Evolutionary conservation across 2,113 vertebrate genomes (phyloP), one percentile per base, ranked within the genome.

Genomic region (Thamnophis sirtalis): DNA sequence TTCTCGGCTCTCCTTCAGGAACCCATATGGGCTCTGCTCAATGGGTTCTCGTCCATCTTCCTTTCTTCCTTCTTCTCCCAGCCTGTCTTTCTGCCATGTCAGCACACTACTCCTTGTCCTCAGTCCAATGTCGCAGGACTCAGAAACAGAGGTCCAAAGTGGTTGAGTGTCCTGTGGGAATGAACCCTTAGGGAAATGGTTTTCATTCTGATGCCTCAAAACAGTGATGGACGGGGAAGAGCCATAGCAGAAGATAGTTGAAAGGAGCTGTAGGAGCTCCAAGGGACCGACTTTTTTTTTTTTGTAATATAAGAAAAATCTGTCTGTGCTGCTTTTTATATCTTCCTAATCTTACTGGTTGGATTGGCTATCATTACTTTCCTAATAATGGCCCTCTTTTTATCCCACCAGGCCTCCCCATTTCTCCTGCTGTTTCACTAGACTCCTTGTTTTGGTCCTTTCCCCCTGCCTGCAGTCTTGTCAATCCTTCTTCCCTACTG

Each of bases 381-480:
- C 56, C 58, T 85, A 88, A 87, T 89, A 89, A 28, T 73, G 88
- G 33, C 56, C 56, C 56, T 90, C 58, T 49, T 55, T 80, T 26
- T 91, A 17, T 88, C 80, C 84, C 84, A 90, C 56, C 94, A 58
- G 89, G 51, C 43, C 53, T 24, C 24, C 58, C 84, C 13, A n/a
- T 92, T 89, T 89, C 38, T 89, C 58, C 91, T 60, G 84, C 68
- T 89, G 53, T 92, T 92, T 92, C 68, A 58, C 15, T 89, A 58
- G 80, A 60, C 33, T 93, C 91, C 94, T 80, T 89, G 56, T 89
- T 86, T 91, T 93, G 63, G 86, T 53, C 54, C 92, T 60, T 91
- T 26, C 26, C 58, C 68, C 60, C 87, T 87, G 55, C 95, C n/a
- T 93, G 22, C 92, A 55, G 54, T 86, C 55, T 4, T 91, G 87